phyloP scores from a whole-genome alignment of 2,797 vertebrate species.

The Psittacula derbiana region DNA sequence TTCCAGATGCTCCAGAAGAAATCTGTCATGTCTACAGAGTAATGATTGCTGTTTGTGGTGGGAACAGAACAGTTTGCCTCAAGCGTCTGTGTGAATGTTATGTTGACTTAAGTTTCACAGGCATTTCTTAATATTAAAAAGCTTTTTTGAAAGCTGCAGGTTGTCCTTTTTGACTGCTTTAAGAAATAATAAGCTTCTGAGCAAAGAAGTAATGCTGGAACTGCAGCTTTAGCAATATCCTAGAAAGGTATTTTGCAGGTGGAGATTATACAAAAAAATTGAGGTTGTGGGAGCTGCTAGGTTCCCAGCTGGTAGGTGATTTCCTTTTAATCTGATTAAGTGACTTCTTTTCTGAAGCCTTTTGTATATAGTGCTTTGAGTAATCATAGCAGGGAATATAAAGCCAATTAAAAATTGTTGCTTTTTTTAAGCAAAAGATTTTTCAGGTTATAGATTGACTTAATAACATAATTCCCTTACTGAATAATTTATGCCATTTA shows the following conservation, averaged over 20 bases:
- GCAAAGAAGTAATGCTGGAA: neutral
- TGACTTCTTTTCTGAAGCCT: neutral
- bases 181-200: neutral
- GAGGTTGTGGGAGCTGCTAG: neutral
- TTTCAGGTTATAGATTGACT: constrained; percentile 31
- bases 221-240: neutral
- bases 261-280: neutral
- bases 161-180: neutral
- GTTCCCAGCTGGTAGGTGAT: neutral
- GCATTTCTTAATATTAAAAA: constrained; percentile 4
- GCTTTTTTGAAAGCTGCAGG: constrained; percentile 14
- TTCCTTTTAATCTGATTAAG: constrained; percentile 42
- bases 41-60: constrained; percentile 15
- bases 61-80: constrained; percentile 25
- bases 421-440: constrained; percentile 20
- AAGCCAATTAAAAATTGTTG: constrained; percentile 23
- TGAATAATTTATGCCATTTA: constrained; percentile 34
- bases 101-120: constrained; percentile 10
- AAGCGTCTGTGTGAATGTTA: neutral
- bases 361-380: constrained; percentile 7
- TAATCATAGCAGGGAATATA: constrained; percentile 11
- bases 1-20: constrained; percentile 37
- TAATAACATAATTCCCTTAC: constrained; percentile 1
- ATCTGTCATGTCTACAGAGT: constrained; percentile 26
- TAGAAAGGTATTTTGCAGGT: neutral